phyloP scores from a whole-genome alignment of 2,888 invertebrate species.

The Gnatocerus cornutus region DNA sequence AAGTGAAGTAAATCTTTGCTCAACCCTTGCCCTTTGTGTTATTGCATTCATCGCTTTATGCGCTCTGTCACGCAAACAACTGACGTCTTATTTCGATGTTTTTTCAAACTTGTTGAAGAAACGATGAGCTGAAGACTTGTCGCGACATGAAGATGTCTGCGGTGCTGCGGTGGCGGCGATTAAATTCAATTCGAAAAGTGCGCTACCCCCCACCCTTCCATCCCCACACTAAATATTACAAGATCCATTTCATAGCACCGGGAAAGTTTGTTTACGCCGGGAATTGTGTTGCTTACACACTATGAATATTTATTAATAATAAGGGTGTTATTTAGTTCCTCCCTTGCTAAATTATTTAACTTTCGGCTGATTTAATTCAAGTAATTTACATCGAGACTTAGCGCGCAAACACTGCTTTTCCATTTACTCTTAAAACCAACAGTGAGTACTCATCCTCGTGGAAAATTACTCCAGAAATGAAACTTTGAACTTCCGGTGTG shows the following conservation, averaged over 20 bases:
- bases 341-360: conserved; percentile 2
- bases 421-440: too few species aligned
- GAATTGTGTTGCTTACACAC: conserved; percentile 16
- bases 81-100: conserved; percentile 31
- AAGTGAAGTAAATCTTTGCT: conserved; percentile 40
- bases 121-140: too few species aligned
- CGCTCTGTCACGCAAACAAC: conserved; percentile 41
- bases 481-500: too few species aligned
- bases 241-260: conserved; percentile 3
- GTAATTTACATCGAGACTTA: background rate
- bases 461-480: too few species aligned
- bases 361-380: conserved; percentile 5
- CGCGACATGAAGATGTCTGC: too few species aligned
- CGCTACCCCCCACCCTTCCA: too few species aligned
- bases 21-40: conserved; percentile 35
- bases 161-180: too few species aligned
- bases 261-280: background rate
- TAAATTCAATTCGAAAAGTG: too few species aligned
- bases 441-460: too few species aligned
- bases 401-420: too few species aligned
- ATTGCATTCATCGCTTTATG: conserved; percentile 42
- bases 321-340: conserved; percentile 6
- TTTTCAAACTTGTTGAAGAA: background rate
- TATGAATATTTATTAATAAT: conserved; percentile 21
- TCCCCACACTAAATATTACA: conserved; percentile 13